phyloP scores from a whole-genome alignment of 1,140 invertebrate species.

The Whitmania pigra region DNA sequence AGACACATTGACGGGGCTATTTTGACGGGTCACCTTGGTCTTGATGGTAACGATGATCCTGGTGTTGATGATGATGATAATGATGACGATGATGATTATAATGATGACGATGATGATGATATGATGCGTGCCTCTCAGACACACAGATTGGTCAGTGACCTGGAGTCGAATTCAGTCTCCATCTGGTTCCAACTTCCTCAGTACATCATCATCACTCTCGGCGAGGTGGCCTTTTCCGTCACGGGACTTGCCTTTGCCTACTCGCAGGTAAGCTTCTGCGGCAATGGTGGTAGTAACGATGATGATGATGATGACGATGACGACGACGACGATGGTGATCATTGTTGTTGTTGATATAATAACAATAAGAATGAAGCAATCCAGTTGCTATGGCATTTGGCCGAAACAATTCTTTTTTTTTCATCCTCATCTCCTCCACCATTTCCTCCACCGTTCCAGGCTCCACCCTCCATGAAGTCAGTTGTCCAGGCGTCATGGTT shows the following conservation, averaged over 20 bases:
- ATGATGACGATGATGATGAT: background rate
- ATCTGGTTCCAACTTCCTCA: slow-evolving; percentile 75
- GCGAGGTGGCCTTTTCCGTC: slow-evolving; percentile 74
- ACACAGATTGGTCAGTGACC: background rate
- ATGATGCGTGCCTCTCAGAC: background rate
- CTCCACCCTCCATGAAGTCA: slow-evolving; percentile 80
- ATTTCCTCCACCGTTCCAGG: slow-evolving; percentile 50
- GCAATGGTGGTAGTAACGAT: no score
- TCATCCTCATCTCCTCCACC: slow-evolving; percentile 20
- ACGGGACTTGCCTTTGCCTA: slow-evolving; percentile 85
- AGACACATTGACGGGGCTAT: no score
- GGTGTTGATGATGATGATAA: background rate
- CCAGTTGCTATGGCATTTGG: background rate
- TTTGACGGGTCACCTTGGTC: no score
- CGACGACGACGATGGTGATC: background rate
- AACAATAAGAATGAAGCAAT: background rate
- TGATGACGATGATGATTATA: background rate
- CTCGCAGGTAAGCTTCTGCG: slow-evolving; percentile 46
- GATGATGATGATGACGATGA: no score
- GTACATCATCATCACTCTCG: slow-evolving; percentile 70
- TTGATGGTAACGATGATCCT: background rate
- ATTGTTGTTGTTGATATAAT: background rate
- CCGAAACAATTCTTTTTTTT: background rate
- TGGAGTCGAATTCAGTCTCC: slow-evolving; percentile 54
- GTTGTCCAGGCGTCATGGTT: slow-evolving; percentile 78